These are phyloP conservation scores for Aphrocallistes beatrix DNA, from an alignment of 37 sponge, comb jelly and placozoan genomes.

Conservation along the genomic window DNA sequence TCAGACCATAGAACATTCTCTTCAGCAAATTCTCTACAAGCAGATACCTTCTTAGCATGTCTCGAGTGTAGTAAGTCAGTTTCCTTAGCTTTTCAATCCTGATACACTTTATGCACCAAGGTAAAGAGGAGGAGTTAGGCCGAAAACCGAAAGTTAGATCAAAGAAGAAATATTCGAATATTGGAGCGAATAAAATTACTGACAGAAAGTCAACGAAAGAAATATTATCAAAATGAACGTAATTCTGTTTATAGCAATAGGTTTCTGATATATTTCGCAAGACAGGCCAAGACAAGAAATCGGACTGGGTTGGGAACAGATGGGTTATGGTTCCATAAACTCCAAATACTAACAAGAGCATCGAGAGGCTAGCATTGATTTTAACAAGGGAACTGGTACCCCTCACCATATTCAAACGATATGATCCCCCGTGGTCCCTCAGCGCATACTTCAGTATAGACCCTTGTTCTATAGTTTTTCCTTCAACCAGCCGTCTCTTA, in stretches of 20 bases:
- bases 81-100: neutral
- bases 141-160: neutral
- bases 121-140: neutral
- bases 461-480: neutral
- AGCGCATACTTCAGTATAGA: neutral
- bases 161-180: constrained; percentile 12
- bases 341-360: neutral
- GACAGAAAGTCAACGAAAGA: neutral
- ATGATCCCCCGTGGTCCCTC: constrained; percentile 2
- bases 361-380: neutral
- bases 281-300: neutral
- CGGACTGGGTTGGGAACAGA: neutral
- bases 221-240: neutral
- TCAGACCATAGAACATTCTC: neutral
- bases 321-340: neutral
- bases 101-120: neutral
- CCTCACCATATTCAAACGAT: neutral
- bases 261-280: neutral
- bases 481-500: neutral
- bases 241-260: neutral
- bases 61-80: neutral
- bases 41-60: neutral
- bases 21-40: neutral
- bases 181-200: neutral
- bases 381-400: neutral